Evolutionary conservation across 2,888 invertebrate genomes (phyloP), one percentile per base, ranked within the genome.

Genomic region (Drosophila atripex): DNA sequence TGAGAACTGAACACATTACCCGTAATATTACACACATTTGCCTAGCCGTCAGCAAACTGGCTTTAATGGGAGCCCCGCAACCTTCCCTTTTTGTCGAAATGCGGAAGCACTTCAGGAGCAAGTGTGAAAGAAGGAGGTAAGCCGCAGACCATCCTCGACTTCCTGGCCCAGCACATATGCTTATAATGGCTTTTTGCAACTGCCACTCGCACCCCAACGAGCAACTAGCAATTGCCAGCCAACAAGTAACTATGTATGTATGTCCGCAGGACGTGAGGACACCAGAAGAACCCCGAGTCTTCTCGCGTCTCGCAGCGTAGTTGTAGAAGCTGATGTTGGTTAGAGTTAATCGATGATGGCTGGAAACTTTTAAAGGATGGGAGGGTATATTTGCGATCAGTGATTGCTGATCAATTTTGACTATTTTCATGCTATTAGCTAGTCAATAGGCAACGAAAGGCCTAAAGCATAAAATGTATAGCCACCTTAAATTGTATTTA

Each of bases 171-270:
- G 58, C 78, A 88, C 88, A 84, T 86, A 84, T 84, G 84, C 70
- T 88, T 80, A 72, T 88, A 84, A 84, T 88, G 87, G 76, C 68
- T 69, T 76, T 85, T 88, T 78, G 70, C 84, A 80, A 84, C 84
- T 65, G 85, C 78, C 84, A 65, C 60, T 73, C 80, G 72, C 79
- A 61, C 53, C 73, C 73, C 18, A 18, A 41, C 39, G 9, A 41
- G 39, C 45, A 46, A 60, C 60, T 41, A 14, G 56, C 41, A 58
- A 28, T 61, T 39, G 39, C 16, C 35, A 45, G 21, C 73, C 18
- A 41, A 41, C 39, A 41, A 41, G 39, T 38, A 46, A 60, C 60
- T 30, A 21, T 56, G 28, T 39, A 35, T 35, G 49, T 16, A 28
- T 18, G 23, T n/a, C 32, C 30, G 39, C 61, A 57, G 52, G 16